Evolutionary conservation across 2,797 vertebrate species (phyloP).

Genomic region (Malacoraja senta): DNA sequence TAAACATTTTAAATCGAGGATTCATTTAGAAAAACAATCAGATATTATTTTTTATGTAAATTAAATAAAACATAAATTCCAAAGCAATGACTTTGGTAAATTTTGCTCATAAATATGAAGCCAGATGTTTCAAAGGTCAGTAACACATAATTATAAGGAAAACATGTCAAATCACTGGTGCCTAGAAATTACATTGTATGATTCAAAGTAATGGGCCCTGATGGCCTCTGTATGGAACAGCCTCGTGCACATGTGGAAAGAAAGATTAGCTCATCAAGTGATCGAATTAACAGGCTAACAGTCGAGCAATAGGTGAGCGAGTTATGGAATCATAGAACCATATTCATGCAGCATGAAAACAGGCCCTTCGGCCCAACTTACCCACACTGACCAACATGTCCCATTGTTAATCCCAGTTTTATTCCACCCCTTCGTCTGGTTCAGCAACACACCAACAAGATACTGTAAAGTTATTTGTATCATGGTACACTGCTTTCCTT

Average conservation of each 20-base stretch:
- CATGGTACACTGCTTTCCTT: no score
- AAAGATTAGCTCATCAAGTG: slow-evolving; percentile 9
- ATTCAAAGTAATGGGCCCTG: background rate
- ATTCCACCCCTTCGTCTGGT: no score
- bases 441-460: no score
- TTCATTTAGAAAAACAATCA: background rate
- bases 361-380: no score
- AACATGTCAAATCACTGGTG: background rate
- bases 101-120: background rate
- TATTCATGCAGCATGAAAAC: no score
- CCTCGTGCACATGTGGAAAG: background rate
- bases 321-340: no score
- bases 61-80: background rate
- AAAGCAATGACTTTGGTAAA: background rate
- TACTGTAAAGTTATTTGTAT: no score
- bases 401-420: no score
- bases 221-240: no score
- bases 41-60: background rate
- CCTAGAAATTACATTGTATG: background rate
- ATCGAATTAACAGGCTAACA: background rate
- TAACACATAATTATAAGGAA: background rate
- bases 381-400: no score
- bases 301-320: background rate
- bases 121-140: background rate
- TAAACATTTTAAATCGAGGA: background rate